Percentiles rank a stretch among this genome's conserved stretches.
phyloP scores from a whole-genome alignment of 2,888 invertebrate species.

The Nephrocerus scutellatus region DNA sequence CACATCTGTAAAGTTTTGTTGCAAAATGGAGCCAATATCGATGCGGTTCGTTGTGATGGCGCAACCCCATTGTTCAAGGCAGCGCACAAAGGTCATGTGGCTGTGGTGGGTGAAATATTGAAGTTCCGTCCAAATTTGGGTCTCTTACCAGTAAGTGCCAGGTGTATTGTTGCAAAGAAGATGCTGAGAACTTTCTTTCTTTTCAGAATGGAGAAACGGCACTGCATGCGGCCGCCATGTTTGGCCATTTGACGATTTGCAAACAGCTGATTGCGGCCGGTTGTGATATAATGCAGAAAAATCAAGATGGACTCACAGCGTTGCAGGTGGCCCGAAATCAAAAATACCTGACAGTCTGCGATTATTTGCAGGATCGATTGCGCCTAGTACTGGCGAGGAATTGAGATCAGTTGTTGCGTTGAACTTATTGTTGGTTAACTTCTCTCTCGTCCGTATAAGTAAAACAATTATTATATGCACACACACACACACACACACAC shows the following conservation, averaged over 20 bases:
- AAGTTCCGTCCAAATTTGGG: slow-evolving; percentile 75
- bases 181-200: neutral
- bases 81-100: slow-evolving; percentile 86
- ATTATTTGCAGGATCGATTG: slow-evolving; percentile 43
- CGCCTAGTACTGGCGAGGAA: no score
- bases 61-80: slow-evolving; percentile 93
- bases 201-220: slow-evolving; percentile 85
- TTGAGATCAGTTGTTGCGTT: no score
- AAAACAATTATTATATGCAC: no score
- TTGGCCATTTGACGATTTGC: slow-evolving; percentile 74
- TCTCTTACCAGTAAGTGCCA: slow-evolving; percentile 70
- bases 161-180: no score
- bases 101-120: slow-evolving; percentile 77
- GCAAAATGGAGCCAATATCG: slow-evolving; percentile 70
- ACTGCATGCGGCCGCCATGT: slow-evolving; percentile 84
- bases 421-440: no score
- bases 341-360: slow-evolving; percentile 44
- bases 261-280: slow-evolving; percentile 67
- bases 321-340: slow-evolving; percentile 56
- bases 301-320: slow-evolving; percentile 65
- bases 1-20: slow-evolving; percentile 70
- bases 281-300: slow-evolving; percentile 59
- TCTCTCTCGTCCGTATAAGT: no score
- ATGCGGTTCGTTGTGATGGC: slow-evolving; percentile 79
- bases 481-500: no score